phyloP scores from a whole-genome alignment of 2,888 invertebrate genomes.

The Poecilobothrus nobilitatus region DNA sequence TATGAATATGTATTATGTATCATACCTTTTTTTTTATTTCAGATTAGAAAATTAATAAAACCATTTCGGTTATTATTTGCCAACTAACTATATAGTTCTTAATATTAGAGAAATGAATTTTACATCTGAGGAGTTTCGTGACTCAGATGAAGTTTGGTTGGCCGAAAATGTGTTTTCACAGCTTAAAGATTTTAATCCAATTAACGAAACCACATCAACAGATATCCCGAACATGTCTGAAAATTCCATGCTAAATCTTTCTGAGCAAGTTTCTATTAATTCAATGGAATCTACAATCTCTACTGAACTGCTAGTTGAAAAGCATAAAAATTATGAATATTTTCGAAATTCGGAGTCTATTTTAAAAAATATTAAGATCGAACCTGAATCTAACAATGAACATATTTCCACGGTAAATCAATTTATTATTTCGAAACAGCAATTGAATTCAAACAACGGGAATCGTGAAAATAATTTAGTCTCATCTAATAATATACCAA shows the following conservation, averaged over 20 bases:
- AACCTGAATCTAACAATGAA: background rate
- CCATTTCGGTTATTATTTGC: too few relatives aligned
- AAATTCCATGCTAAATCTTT: too few relatives aligned
- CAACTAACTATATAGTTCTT: constrained; percentile 13
- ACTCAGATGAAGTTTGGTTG: constrained; percentile 29
- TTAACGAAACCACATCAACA: background rate
- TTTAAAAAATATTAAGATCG: background rate
- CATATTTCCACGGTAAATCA: background rate
- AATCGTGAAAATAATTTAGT: too few relatives aligned
- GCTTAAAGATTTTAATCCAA: constrained; percentile 28
- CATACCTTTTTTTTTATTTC: too few relatives aligned
- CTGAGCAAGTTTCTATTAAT: too few relatives aligned
- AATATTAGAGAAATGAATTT: constrained; percentile 12
- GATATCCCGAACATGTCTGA: background rate
- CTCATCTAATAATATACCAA: background rate
- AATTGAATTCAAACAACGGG: too few relatives aligned
- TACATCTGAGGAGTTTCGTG: constrained; percentile 26
- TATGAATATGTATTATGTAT: too few relatives aligned
- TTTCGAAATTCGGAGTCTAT: too few relatives aligned
- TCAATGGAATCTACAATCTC: too few relatives aligned
- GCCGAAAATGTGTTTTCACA: constrained; percentile 30
- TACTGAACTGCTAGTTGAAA: too few relatives aligned
- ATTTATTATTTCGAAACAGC: background rate
- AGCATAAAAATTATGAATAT: too few relatives aligned
- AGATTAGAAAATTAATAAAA: too few relatives aligned